Evolutionary conservation across 2,113 vertebrate genomes (phyloP), one percentile per base, ranked within the genome.

Genomic region (Oreochromis spilurus): DNA sequence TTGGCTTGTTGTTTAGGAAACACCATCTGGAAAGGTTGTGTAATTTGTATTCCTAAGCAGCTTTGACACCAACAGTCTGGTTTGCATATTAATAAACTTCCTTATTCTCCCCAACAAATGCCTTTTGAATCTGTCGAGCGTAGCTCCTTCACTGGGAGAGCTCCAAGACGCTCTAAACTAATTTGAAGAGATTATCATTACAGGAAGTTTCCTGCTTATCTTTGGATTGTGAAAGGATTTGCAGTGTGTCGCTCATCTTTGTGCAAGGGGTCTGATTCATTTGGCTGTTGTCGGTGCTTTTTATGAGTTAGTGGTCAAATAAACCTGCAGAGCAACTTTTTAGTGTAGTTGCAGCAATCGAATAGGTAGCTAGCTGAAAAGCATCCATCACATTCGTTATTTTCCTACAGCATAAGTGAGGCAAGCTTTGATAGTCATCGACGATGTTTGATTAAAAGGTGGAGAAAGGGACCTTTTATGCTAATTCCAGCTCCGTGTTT

Each of bases 71-170:
- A 21, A 21, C 3, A 12, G 43, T 55, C 79, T 77, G 52, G 54
- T 82, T 80, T 80, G 82, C 82, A 87, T 87, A 55, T 89, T 89
- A 87, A 87, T 85, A 83, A 57, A 82, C 52, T 29, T 81, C 72
- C 83, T 88, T 6, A 16, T 65, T 84, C 67, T 79, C 43, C 26
- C 52, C 40, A n/a, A 82, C 81, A 84, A 85, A 87, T 13, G 53
- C 45, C 67, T 31, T 79, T 34, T 29, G 45, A 83, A 40, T 84
- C 13, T 21, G 43, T 75, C 9, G 4, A 58, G 81, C 86, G 14
- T 26, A 17, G 67, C 78, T 90, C 72, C 72, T 31, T 87, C 54
- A n/a, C 48, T 24, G 53, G 14, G 21, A 7, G 83, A 80, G 72
- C 45, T 77, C 24, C 13, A 17, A 31, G 7, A 3, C 5, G 5